Percentiles rank a stretch among this genome's conserved stretches.
Conservation (phyloP, 1,140 invertebrate species). For the Archivesica marissinica region DNA sequence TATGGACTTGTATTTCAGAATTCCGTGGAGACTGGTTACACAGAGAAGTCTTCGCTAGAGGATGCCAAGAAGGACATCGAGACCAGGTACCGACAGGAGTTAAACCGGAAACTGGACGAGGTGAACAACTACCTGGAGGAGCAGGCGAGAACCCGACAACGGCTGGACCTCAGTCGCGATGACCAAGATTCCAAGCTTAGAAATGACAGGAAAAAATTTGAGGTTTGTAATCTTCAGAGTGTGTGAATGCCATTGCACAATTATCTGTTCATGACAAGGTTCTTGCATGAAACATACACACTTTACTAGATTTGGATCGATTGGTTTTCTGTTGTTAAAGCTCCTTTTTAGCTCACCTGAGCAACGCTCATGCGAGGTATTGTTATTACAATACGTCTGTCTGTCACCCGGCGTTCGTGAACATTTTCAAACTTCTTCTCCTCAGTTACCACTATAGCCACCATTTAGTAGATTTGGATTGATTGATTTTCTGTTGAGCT, state of each 20-base stretch:
- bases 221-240: conserved; percentile 61
- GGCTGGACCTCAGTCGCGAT: conserved; percentile 75
- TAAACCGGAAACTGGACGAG: conserved; percentile 81
- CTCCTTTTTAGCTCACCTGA: too few species aligned
- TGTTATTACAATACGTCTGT: too few species aligned
- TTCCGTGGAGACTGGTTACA: conserved; percentile 65
- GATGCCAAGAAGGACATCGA: conserved; percentile 74
- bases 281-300: too few species aligned
- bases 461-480: too few species aligned
- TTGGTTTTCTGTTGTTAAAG: too few species aligned
- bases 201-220: conserved; percentile 71
- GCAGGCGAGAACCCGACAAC: conserved; percentile 78
- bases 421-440: too few species aligned
- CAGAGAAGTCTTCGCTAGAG: conserved; percentile 68
- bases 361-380: too few species aligned
- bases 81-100: conserved; percentile 76
- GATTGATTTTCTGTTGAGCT: too few species aligned
- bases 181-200: conserved; percentile 74
- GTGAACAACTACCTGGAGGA: conserved; percentile 81
- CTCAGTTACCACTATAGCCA: too few species aligned
- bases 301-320: too few species aligned
- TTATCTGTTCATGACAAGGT: too few species aligned
- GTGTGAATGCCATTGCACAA: not conserved
- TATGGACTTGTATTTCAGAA: conserved; percentile 62
- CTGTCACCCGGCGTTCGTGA: too few species aligned